Conservation (phyloP, 1,140 invertebrate genomes). For the Panagrolaimus sp. region DNA sequence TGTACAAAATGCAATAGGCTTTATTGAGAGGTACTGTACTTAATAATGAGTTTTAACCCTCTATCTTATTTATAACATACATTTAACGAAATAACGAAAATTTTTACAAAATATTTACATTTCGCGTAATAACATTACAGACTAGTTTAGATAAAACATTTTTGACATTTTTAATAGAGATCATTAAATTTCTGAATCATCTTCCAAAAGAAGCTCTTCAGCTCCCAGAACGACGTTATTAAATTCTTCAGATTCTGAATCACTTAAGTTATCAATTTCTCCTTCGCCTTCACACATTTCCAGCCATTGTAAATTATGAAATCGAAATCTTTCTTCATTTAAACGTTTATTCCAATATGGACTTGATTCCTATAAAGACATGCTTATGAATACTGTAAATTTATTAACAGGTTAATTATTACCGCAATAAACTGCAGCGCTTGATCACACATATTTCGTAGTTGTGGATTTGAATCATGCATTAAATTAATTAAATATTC, state of each 20-base stretch:
- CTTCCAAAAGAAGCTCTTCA: conserved; percentile 20
- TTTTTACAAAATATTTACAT: no score
- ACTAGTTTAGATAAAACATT: no score
- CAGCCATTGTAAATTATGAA: conserved; percentile 94
- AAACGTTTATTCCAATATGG: conserved; percentile 83
- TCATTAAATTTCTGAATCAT: no score
- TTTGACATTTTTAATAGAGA: no score
- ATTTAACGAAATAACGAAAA: no score
- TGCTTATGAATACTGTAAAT: not conserved
- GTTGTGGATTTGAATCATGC: conserved; percentile 89
- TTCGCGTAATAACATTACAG: no score
- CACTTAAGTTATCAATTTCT: conserved; percentile 10
- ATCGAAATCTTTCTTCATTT: conserved; percentile 85
- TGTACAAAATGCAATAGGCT: no score
- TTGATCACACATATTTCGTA: conserved; percentile 81
- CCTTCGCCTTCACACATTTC: conserved; percentile 66
- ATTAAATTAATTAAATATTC: conserved; percentile 89
- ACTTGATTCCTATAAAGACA: conserved; percentile 73
- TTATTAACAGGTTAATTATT: conserved; percentile 48
- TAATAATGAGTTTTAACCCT: no score
- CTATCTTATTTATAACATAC: no score
- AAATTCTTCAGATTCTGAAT: conserved; percentile 13
- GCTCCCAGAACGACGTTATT: conserved; percentile 24
- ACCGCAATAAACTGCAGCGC: conserved; percentile 84
- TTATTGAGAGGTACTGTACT: no score